These are phyloP conservation scores for Oscheius myriophilus DNA, from an alignment of 2,888 invertebrate species.

Conservation along the genomic window DNA sequence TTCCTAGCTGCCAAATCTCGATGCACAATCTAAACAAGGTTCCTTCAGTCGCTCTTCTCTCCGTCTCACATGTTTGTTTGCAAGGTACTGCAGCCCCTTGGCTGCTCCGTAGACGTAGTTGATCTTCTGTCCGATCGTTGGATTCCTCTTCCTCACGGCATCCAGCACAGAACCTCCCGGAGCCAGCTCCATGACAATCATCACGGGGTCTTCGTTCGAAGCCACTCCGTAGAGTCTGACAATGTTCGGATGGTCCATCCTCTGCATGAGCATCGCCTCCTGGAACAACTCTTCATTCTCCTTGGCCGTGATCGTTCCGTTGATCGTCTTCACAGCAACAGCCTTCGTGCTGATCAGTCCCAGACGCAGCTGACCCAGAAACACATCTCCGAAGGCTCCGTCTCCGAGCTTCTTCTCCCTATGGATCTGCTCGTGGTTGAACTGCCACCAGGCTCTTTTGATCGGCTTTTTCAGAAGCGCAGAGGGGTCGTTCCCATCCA, in stretches of 20 bases:
- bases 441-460: slow-evolving; percentile 35
- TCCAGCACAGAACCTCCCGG: slow-evolving; percentile 14
- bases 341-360: slow-evolving; percentile 26
- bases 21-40: slow-evolving; percentile 27
- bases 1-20: slow-evolving; percentile 32
- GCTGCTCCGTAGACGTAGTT: slow-evolving; percentile 22
- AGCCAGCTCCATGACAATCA: slow-evolving; percentile 29
- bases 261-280: slow-evolving; percentile 28
- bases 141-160: background rate
- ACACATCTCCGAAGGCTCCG: slow-evolving; percentile 45
- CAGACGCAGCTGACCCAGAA: slow-evolving; percentile 28
- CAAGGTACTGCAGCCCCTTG: slow-evolving; percentile 22
- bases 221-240: slow-evolving; percentile 27
- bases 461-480: slow-evolving; percentile 17
- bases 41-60: background rate
- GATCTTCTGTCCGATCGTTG: background rate
- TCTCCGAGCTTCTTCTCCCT: slow-evolving; percentile 29
- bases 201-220: slow-evolving; percentile 27
- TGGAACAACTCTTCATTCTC: slow-evolving; percentile 36
- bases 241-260: slow-evolving; percentile 21
- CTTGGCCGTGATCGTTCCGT: slow-evolving; percentile 27
- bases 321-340: slow-evolving; percentile 39
- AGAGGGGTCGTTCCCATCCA: slow-evolving; percentile 9
- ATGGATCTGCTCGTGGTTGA: slow-evolving; percentile 33
- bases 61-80: slow-evolving; percentile 4